Percentiles rank a stretch among this genome's conserved stretches.
Evolutionary conservation across 2,888 invertebrate species (phyloP).

Genomic region (Sinohyriopsis cumingii): DNA sequence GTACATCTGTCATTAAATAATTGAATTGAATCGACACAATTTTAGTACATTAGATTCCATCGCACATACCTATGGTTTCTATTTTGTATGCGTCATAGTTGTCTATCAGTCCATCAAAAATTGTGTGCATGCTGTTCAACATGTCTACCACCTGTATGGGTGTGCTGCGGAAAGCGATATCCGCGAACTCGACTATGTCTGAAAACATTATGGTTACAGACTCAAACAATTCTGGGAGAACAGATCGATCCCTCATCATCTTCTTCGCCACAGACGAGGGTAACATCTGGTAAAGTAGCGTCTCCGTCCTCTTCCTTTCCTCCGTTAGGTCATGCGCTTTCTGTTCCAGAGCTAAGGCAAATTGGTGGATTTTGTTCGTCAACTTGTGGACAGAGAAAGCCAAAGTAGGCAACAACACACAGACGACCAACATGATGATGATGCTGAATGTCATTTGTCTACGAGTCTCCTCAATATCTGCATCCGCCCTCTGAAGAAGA

Average conservation of each 20-base stretch:
- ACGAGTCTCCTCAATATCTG: no score
- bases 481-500: no score
- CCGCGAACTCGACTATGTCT: constrained; percentile 35
- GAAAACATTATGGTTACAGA: constrained; percentile 45
- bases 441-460: no score
- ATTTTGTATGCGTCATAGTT: no score
- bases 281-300: constrained; percentile 35
- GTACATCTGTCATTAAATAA: no score
- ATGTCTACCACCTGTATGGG: no score
- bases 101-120: no score
- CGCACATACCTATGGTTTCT: no score
- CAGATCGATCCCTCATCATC: constrained; percentile 24
- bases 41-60: no score
- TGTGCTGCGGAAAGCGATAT: constrained; percentile 6
- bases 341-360: constrained; percentile 18
- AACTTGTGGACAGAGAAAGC: constrained; percentile 22
- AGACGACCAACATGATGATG: no score
- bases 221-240: constrained; percentile 32
- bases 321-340: constrained; percentile 32
- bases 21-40: no score
- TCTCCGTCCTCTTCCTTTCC: constrained; percentile 32
- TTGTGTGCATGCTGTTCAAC: no score
- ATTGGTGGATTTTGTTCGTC: constrained; percentile 15
- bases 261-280: constrained; percentile 34
- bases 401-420: constrained; percentile 16